Base-by-base conservation (phyloP, 2,797 vertebrate species). In the Tokudaia muenninki region DNA sequence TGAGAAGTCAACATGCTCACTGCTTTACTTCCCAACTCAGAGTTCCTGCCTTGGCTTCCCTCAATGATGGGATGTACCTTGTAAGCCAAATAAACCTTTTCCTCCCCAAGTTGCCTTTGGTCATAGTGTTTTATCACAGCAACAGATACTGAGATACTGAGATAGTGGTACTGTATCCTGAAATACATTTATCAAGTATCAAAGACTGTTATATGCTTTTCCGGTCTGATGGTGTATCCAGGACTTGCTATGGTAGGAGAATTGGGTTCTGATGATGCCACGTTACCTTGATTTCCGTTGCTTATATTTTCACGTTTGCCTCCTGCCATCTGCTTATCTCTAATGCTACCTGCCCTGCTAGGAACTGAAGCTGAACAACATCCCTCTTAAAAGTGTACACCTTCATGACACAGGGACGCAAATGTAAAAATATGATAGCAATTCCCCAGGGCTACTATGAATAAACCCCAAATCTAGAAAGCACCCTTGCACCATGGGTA, bases 381-480 rank as follows among this genome's bases (percentile, higher is more conserved):
- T 41, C 52, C 5, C 55, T 61, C 93, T 94, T n/a, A 17, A 57
- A 74, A 92, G 63, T 52, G 47, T 9, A 70, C 5, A 80, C 4
- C 81, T 67, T 11, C 61, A 34, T 21, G 34, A 55, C 52, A 81
- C 24, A 86, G 37, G 34, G 6, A 91, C 87, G n/a, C 31, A 67
- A 22, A 44, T 17, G 7, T 94, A 44, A 92, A 91, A 93, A 75
- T 72, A 47, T 90, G 24, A 55, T 19, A 22, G 14, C 10, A 67
- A 55, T 55, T 16, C 10, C 11, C 4, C 74, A 13, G 14, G 34
- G n/a, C 52, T 74, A n/a, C 26, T 44, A 31, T 22, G 31, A 50
- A 92, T 78, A 82, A 91, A 90, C 91, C 0, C 34, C 90, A 94
- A 90, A 50, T 65, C 31, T 88, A 59, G 8, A n/a, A 90, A 87